Base-by-base conservation (phyloP, 1,140 invertebrate genomes). In the Saccostrea glomerata region DNA sequence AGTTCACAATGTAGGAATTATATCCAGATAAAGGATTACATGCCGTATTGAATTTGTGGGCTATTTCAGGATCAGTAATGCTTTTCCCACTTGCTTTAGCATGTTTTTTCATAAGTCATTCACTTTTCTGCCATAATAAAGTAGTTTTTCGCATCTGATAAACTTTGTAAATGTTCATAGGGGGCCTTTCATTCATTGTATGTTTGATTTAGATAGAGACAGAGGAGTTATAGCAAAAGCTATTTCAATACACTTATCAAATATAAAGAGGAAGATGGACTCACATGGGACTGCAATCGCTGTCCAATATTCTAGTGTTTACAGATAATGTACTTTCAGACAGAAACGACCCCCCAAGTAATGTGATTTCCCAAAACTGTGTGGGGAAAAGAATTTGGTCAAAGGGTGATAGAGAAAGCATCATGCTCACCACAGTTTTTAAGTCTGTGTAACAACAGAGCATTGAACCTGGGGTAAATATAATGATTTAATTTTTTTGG, bases 381-480 rank as follows among this genome's bases (percentile, higher is more conserved):
- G 70, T 77, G 70, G 70, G 70, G 13, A 30, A 77, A 30, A 15
- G 70, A 36, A 25, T 36, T 13, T 36, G 70, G 70, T 77, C 70
- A 77, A 36, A 11, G 23, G 70, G 30, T 36, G 36, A 77, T 4
- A 15, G 70, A 36, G 30, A 77, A 15, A 11, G 23, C 58, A 47
- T 63, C 20, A 60, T 63, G n/a, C 5, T 20, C n/a, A 63, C 17
- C 58, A 63, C 58, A 77, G 25, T 30, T 47, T 47, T 47, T n/a
- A n/a, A 77, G 25, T 77, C 23, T 15, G 23, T 77, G 11, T 77
- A 40, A 23, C 25, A 77, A 25, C 15, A 30, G n/a, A 77, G 25
- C 70, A 12, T 77, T 77, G 70, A 77, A 77, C 70, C 12, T 25
- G 25, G 5, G 70, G 36, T 77, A 77, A 77, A 77, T 77, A 77